Evolutionary conservation across 2,888 invertebrate species (phyloP).

Genomic region (Panopea generosa): DNA sequence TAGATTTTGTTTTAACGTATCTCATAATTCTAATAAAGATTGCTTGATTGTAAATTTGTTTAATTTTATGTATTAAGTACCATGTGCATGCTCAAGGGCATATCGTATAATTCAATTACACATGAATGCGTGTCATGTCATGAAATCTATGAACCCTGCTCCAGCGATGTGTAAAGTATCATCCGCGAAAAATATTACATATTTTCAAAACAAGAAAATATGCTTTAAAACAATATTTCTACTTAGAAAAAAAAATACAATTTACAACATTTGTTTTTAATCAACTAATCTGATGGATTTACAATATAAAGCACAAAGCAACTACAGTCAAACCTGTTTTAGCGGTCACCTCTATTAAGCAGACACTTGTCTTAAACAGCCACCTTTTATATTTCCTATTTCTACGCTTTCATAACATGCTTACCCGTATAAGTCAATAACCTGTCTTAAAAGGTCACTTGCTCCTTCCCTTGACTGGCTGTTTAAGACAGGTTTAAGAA

Average conservation of each 20-base stretch:
- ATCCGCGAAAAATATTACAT: background rate
- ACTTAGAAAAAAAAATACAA: background rate
- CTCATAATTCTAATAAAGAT: background rate
- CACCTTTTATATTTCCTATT: no score
- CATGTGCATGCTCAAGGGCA: background rate
- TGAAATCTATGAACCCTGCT: background rate
- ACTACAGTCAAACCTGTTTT: no score
- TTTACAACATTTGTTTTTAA: constrained; percentile 3
- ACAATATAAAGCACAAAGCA: constrained; percentile 1
- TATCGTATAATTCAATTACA: constrained; percentile 2
- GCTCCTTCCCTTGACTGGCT: no score
- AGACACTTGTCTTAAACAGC: no score
- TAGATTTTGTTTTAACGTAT: background rate
- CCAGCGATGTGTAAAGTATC: background rate
- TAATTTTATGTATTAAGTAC: background rate
- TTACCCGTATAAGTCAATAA: no score
- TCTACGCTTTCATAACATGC: background rate
- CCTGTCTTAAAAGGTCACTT: no score
- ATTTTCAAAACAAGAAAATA: constrained; percentile 3
- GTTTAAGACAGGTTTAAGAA: no score
- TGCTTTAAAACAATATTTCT: background rate
- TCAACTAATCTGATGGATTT: constrained; percentile 1
- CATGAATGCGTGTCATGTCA: background rate
- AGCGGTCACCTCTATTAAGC: no score
- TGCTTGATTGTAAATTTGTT: background rate